A percentile compares a stretch with the other conserved stretches of the same genome.
These are phyloP conservation scores for Dromiciops gliroides DNA, from an alignment of 2,113 vertebrate genomes.

Conservation along the genomic window DNA sequence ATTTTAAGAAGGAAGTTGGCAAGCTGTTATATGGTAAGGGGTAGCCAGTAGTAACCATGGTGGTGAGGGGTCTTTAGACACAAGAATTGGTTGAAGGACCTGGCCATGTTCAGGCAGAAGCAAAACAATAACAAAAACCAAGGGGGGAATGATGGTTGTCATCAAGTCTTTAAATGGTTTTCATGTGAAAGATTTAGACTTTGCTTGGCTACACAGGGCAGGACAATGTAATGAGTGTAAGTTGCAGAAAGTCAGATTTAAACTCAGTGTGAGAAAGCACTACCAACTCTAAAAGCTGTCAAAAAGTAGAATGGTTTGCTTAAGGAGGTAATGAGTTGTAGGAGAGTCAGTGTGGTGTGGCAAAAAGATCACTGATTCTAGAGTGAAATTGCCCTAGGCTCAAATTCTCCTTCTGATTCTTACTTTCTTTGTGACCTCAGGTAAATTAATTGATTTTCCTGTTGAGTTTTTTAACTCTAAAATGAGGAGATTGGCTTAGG, in stretches of 20 bases:
- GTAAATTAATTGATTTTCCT: background rate
- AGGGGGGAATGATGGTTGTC: background rate
- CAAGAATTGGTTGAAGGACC: background rate
- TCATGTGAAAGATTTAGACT: background rate
- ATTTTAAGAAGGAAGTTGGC: background rate
- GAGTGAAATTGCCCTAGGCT: background rate
- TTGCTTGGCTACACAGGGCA: background rate
- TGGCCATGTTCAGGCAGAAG: background rate
- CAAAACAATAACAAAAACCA: background rate
- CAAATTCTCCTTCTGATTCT: background rate
- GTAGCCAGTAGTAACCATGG: background rate
- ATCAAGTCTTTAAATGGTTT: background rate
- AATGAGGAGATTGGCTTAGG: background rate
- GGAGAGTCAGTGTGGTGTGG: background rate
- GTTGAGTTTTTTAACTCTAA: background rate
- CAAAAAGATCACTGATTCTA: background rate
- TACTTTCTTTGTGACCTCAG: background rate
- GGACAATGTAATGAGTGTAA: background rate
- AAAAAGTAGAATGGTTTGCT: background rate
- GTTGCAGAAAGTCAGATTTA: background rate
- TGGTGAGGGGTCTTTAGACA: background rate
- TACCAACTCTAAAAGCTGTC: background rate
- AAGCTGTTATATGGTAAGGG: background rate
- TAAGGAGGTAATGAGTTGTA: background rate
- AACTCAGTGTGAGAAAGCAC: background rate